A percentile compares a stretch with the other conserved stretches of the same genome.
phyloP scores from a whole-genome alignment of 2,113 vertebrate genomes.

The Prietella phreatophila region DNA sequence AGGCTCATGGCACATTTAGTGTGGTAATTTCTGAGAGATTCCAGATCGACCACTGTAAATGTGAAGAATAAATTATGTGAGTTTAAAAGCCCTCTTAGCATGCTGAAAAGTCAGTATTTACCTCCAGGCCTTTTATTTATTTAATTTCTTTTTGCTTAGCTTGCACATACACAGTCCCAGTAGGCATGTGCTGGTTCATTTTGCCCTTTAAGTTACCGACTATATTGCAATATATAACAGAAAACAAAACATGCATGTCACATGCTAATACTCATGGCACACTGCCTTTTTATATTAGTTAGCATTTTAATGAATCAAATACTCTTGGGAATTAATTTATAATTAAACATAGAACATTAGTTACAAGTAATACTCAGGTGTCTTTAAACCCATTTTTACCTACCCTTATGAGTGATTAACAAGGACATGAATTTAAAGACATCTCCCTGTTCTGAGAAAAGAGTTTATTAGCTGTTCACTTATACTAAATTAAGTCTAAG shows the following conservation, averaged over 20 bases:
- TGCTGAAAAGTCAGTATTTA: conserved; percentile 38
- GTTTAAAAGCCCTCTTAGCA: conserved; percentile 3
- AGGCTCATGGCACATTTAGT: conserved; percentile 24
- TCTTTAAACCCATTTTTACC: background rate
- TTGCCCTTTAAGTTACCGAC: conserved; percentile 20
- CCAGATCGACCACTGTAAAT: conserved; percentile 41
- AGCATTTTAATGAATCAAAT: conserved; percentile 32
- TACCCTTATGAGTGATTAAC: conserved; percentile 3
- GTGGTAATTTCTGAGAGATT: conserved; percentile 30
- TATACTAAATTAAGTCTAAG: background rate
- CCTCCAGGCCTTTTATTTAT: background rate
- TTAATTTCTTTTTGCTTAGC: conserved; percentile 16
- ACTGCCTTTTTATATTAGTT: background rate
- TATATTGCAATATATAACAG: conserved; percentile 18
- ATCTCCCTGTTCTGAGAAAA: background rate
- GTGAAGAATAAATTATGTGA: conserved; percentile 18
- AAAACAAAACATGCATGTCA: background rate
- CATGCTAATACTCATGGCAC: background rate
- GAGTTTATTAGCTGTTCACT: background rate
- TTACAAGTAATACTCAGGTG: conserved; percentile 18
- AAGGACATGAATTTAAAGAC: background rate
- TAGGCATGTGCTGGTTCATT: conserved; percentile 3
- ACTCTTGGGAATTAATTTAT: conserved; percentile 24
- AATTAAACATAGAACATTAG: conserved; percentile 38
- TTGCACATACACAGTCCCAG: conserved; percentile 21